A percentile compares a stretch with the other conserved stretches of the same genome.
These are phyloP conservation scores for Meghimatium bilineatum DNA, from an alignment of 2,888 invertebrate species.

Conservation along the genomic window DNA sequence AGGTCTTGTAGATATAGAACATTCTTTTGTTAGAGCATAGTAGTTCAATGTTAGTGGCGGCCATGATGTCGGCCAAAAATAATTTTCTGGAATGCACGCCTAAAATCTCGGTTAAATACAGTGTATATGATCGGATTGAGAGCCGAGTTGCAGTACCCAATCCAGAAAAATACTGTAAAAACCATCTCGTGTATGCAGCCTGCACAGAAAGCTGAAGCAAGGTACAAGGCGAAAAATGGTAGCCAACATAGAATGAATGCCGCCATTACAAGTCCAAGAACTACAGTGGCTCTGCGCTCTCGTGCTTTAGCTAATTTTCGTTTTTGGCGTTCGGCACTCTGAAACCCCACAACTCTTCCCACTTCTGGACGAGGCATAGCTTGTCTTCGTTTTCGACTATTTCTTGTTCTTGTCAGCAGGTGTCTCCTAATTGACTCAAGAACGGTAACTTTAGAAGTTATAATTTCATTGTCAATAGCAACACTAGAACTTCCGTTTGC, in stretches of 20 bases:
- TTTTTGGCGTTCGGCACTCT: constrained; percentile 82
- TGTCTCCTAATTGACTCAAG: constrained; percentile 44
- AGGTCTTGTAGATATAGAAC: too few species aligned
- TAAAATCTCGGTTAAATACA: constrained; percentile 97
- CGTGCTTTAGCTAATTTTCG: constrained; percentile 94
- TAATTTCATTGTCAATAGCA: constrained; percentile 8
- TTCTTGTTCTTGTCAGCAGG: constrained; percentile 42
- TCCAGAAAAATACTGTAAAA: constrained; percentile 95
- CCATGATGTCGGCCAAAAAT: constrained; percentile 80
- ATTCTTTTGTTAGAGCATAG: too few species aligned
- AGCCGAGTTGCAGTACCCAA: constrained; percentile 97
- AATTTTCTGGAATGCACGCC: constrained; percentile 95
- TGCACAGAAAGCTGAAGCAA: constrained; percentile 76
- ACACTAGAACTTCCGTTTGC: constrained; percentile 50
- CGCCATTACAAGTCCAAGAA: constrained; percentile 97
- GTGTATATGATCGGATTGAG: constrained; percentile 95
- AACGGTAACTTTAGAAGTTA: constrained; percentile 8
- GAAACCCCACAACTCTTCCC: constrained; percentile 46
- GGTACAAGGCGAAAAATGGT: constrained; percentile 89
- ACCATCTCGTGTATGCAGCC: constrained; percentile 70
- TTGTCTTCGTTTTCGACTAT: constrained; percentile 40
- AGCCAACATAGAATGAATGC: constrained; percentile 99
- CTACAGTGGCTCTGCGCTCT: constrained; percentile 96
- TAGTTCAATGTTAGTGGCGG: constrained; percentile 34
- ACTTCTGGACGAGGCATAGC: not conserved